phyloP scores from a whole-genome alignment of 2,113 vertebrate genomes.

The Regulus satrapa region DNA sequence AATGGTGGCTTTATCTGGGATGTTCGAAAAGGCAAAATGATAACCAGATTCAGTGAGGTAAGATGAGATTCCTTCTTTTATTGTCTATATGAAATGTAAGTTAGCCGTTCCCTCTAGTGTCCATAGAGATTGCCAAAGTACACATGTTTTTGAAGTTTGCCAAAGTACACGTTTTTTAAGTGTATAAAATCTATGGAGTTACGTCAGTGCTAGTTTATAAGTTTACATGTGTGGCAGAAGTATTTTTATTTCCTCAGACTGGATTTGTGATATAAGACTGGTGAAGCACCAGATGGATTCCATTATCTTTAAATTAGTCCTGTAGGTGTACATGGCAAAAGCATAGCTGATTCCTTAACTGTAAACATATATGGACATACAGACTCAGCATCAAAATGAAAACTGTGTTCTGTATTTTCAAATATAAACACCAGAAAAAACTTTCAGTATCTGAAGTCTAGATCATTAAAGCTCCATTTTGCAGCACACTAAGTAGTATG shows the following conservation, averaged over 20 bases:
- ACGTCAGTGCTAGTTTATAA: neutral
- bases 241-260: neutral
- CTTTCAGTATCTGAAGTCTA: neutral
- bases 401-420: neutral
- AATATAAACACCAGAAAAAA: neutral
- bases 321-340: neutral
- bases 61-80: neutral
- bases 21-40: conserved; percentile 88
- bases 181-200: neutral
- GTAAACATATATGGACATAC: neutral
- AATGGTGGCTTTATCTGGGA: conserved; percentile 98
- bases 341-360: neutral
- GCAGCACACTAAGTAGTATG: neutral
- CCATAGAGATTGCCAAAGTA: neutral
- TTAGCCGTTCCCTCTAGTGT: neutral
- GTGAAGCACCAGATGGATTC: neutral
- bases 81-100: neutral
- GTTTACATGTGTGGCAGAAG: neutral
- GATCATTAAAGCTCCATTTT: neutral
- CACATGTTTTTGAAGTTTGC: neutral
- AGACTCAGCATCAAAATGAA: neutral
- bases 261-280: neutral
- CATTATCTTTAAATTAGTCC: neutral
- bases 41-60: conserved; percentile 94
- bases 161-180: too few relatives aligned